phyloP scores from a whole-genome alignment of 1,140 invertebrate species.

The Drosophila azteca region DNA sequence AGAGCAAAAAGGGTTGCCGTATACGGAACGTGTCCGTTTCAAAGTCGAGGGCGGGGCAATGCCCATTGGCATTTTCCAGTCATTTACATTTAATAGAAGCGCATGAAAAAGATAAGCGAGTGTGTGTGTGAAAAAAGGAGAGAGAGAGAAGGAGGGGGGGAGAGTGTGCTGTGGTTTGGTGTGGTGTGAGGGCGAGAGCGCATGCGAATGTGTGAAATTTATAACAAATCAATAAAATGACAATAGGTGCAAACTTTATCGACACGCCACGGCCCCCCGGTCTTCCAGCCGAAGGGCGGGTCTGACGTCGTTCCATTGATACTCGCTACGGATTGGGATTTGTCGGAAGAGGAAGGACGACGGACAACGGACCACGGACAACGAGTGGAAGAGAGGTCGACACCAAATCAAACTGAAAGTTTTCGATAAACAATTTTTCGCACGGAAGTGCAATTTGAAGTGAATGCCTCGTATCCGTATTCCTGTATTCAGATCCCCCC shows the following conservation, averaged over 20 bases:
- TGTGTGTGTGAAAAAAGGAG: slow-evolving; percentile 5
- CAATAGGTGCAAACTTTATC: slow-evolving; percentile 80
- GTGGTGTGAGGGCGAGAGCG: slow-evolving; percentile 8
- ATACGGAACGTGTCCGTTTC: slow-evolving; percentile 43
- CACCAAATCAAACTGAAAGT: slow-evolving; percentile 51
- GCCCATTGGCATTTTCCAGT: slow-evolving; percentile 60
- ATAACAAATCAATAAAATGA: slow-evolving; percentile 82
- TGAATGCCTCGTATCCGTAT: slow-evolving; percentile 59
- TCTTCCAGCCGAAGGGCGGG: neutral
- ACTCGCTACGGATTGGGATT: slow-evolving; percentile 8
- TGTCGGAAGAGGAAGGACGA: neutral
- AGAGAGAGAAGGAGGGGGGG: slow-evolving; percentile 1
- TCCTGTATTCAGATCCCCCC: too few species aligned
- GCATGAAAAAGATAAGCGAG: slow-evolving; percentile 64
- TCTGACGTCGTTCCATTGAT: slow-evolving; percentile 62
- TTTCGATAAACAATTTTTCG: slow-evolving; percentile 82
- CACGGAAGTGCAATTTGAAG: slow-evolving; percentile 81
- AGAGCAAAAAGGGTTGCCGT: slow-evolving; percentile 58
- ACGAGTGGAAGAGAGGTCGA: too few species aligned
- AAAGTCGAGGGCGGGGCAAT: slow-evolving; percentile 38
- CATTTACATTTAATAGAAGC: slow-evolving; percentile 77
- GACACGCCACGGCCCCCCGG: slow-evolving; percentile 13
- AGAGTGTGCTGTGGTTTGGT: too few species aligned
- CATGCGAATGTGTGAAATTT: slow-evolving; percentile 65
- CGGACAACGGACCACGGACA: too few species aligned